Percentiles rank a stretch among this genome's conserved stretches.
Evolutionary conservation across 2,888 invertebrate species (phyloP).

Genomic region (Drosophila merina): DNA sequence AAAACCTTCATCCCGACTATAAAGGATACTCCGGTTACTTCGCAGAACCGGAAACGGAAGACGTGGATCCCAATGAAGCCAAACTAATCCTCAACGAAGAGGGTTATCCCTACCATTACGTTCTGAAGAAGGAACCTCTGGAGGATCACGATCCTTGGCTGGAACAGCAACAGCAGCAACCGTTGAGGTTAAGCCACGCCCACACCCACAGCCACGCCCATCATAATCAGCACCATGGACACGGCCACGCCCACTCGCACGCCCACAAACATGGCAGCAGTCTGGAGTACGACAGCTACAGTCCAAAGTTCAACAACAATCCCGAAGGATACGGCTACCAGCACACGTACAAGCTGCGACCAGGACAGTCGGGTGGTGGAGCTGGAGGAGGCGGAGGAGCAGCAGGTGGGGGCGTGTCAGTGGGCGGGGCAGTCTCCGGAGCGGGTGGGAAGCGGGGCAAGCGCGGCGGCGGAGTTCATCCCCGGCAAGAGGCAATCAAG

Average conservation of each 20-base stretch:
- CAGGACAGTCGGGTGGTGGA: constrained; percentile 48
- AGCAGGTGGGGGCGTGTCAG: constrained; percentile 14
- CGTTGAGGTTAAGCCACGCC: constrained; percentile 52
- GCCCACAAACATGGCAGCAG: constrained; percentile 32
- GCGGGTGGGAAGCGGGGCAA: constrained; percentile 77
- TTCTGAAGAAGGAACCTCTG: constrained; percentile 79
- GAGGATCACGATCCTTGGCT: constrained; percentile 67
- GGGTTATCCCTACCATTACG: constrained; percentile 80
- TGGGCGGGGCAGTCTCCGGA: constrained; percentile 11
- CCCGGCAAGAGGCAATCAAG: constrained; percentile 48
- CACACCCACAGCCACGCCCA: constrained; percentile 10
- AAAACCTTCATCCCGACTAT: constrained; percentile 70
- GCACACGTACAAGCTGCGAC: constrained; percentile 75
- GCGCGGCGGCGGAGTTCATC: constrained; percentile 68
- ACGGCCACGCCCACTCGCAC: constrained; percentile 14
- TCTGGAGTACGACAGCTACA: constrained; percentile 82
- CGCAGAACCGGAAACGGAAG: constrained; percentile 76
- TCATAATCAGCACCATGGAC: constrained; percentile 2
- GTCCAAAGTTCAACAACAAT: constrained; percentile 83
- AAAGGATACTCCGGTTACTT: constrained; percentile 81
- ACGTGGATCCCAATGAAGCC: constrained; percentile 28
- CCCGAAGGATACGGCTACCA: constrained; percentile 84
- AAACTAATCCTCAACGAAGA: constrained; percentile 41
- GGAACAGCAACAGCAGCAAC: constrained; percentile 56
- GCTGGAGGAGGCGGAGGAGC: background rate